These are phyloP conservation scores for Oreocharis arfaki DNA, from an alignment of 2,113 vertebrate genomes.

Conservation along the genomic window DNA sequence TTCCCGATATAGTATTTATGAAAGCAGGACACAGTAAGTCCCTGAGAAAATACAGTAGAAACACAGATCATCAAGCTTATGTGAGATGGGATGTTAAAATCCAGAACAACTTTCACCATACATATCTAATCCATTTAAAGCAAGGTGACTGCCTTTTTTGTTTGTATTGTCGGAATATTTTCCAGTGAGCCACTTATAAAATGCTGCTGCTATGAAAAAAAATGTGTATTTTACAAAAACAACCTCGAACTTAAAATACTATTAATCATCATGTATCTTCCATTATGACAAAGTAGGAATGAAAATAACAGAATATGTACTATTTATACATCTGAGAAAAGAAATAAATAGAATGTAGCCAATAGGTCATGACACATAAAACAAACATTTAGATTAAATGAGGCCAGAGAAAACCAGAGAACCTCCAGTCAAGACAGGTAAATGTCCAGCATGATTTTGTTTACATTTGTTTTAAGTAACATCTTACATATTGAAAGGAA, in stretches of 20 bases:
- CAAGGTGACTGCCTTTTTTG: background rate
- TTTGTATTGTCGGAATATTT: background rate
- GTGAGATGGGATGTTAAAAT: background rate
- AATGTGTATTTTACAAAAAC: background rate
- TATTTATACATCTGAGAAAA: background rate
- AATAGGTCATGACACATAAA: background rate
- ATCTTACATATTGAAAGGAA: background rate
- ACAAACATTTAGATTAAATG: background rate
- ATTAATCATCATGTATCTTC: background rate
- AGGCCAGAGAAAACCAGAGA: background rate
- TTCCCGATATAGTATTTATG: background rate
- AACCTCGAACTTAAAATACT: background rate
- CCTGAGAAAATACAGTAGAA: background rate
- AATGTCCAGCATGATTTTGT: background rate
- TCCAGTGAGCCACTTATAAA: background rate
- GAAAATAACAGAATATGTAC: background rate
- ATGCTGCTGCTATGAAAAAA: background rate
- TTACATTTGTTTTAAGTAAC: background rate
- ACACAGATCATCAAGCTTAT: background rate
- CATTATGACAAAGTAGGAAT: background rate
- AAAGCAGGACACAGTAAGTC: background rate
- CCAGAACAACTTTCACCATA: background rate
- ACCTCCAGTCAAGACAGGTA: background rate
- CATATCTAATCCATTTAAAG: background rate
- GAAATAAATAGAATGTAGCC: background rate